Conservation (phyloP, 2,797 vertebrate genomes). For the Parauchenoglanis punctatus region DNA sequence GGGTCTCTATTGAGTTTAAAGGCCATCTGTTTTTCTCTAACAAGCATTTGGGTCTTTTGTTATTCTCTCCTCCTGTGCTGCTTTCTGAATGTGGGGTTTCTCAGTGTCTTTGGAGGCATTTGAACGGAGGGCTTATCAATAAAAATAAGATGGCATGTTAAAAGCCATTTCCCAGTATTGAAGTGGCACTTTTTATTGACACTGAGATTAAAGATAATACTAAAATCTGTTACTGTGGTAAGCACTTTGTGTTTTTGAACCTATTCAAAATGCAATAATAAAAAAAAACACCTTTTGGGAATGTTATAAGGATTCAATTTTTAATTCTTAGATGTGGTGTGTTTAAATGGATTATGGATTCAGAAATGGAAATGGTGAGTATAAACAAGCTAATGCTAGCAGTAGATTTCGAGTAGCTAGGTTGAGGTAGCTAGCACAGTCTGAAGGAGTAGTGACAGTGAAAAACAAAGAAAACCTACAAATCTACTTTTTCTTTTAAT, state of each 20-base stretch:
- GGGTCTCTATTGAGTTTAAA: slow-evolving; percentile 72
- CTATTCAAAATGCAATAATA: neutral
- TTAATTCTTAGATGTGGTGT: neutral
- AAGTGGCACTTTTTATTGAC: neutral
- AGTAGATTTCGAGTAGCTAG: neutral
- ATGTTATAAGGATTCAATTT: neutral
- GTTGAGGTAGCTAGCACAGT: too few relatives aligned
- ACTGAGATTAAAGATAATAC: neutral
- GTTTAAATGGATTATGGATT: neutral
- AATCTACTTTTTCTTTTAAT: neutral
- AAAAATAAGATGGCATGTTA: neutral
- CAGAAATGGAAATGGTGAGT: neutral
- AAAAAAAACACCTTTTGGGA: neutral
- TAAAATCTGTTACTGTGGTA: too few relatives aligned
- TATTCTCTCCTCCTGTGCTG: slow-evolving; percentile 24
- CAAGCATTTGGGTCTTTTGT: slow-evolving; percentile 68
- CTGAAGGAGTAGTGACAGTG: neutral
- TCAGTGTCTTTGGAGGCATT: neutral
- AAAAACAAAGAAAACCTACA: neutral
- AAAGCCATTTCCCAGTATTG: neutral
- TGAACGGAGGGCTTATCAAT: neutral
- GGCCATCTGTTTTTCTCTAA: slow-evolving; percentile 82
- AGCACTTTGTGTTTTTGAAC: neutral
- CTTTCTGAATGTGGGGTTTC: slow-evolving; percentile 6
- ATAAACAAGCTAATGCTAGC: neutral